phyloP scores from a whole-genome alignment of 2,797 vertebrate genomes.

The Pipistrellus kuhlii region DNA sequence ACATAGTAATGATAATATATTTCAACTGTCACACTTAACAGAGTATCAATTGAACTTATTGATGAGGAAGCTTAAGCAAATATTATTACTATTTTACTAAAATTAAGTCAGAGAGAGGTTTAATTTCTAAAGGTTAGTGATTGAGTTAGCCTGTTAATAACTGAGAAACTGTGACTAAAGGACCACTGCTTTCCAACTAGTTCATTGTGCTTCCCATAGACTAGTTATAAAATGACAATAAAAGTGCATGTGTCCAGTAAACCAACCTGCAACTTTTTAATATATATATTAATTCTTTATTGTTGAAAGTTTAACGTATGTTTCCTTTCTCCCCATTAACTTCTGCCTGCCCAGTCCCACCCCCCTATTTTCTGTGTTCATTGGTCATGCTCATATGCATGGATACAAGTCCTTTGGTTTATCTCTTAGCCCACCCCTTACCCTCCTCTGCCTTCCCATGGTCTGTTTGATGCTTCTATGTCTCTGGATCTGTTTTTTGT shows the following conservation, averaged over 20 bases:
- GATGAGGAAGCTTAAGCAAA: background rate
- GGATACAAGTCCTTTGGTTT: too few relatives aligned
- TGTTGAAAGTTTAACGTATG: too few relatives aligned
- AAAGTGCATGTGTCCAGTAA: background rate
- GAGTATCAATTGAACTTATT: background rate
- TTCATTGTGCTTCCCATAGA: background rate
- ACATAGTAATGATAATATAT: constrained; percentile 4
- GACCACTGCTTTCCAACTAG: background rate
- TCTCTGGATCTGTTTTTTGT: too few relatives aligned
- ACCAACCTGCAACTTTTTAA: background rate
- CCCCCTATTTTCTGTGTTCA: too few relatives aligned
- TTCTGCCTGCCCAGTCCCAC: too few relatives aligned
- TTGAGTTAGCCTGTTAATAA: background rate
- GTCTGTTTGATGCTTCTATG: too few relatives aligned
- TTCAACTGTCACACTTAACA: background rate
- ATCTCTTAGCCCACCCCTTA: too few relatives aligned
- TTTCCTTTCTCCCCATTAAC: too few relatives aligned
- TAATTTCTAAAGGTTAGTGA: constrained; percentile 18
- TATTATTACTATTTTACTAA: constrained; percentile 14
- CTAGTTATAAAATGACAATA: background rate
- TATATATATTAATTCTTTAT: too few relatives aligned
- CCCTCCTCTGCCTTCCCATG: too few relatives aligned
- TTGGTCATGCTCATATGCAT: too few relatives aligned
- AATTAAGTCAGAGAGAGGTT: background rate
- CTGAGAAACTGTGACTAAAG: background rate